phyloP scores from a whole-genome alignment of 2,888 invertebrate species.

The Apamea monoglypha region DNA sequence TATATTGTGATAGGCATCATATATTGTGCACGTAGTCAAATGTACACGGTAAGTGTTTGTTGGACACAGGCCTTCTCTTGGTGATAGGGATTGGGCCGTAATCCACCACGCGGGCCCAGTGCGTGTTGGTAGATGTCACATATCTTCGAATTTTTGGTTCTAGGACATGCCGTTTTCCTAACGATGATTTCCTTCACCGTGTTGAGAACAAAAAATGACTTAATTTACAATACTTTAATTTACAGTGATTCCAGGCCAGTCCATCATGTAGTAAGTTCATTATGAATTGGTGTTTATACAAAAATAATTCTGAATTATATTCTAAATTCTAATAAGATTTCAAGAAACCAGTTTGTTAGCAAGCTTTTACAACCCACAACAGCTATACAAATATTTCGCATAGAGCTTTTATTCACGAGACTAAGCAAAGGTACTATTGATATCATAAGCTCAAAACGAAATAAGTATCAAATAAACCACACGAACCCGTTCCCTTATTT shows the following conservation, averaged over 20 bases:
- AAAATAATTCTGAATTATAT: background rate
- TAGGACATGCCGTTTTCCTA: background rate
- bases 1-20: background rate
- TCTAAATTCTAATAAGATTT: background rate
- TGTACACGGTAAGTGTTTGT: background rate
- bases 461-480: slow-evolving; percentile 25
- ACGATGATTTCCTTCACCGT: background rate
- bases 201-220: background rate
- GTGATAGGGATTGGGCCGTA: too few species aligned
- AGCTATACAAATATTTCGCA: background rate
- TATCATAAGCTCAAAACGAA: slow-evolving; percentile 29
- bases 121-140: background rate
- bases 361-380: background rate
- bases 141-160: background rate
- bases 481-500: slow-evolving; percentile 39
- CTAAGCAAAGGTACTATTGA: background rate
- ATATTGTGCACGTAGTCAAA: background rate
- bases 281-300: too few species aligned
- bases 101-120: too few species aligned
- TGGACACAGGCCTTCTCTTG: too few species aligned
- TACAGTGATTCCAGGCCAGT: background rate
- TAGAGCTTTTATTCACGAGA: background rate
- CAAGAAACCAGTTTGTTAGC: background rate
- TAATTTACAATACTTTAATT: background rate
- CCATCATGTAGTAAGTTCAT: background rate